phyloP scores from a whole-genome alignment of 2,113 vertebrate genomes.

The Tetraodon nigroviridis region DNA sequence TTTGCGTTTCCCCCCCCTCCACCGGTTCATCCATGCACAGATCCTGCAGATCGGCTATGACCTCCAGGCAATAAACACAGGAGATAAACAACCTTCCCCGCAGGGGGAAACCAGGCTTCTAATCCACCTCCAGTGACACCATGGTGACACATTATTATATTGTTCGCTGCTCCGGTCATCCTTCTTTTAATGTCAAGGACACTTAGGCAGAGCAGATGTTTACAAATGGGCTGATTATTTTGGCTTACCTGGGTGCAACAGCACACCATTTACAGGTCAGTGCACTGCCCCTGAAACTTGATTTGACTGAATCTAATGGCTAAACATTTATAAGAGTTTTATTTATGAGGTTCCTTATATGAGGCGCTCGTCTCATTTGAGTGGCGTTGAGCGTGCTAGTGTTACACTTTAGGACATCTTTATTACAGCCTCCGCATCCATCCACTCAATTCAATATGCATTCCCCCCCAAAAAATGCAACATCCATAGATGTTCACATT shows the following conservation, averaged over 20 bases:
- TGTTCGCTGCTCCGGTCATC: background rate
- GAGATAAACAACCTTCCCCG: background rate
- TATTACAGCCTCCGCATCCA: background rate
- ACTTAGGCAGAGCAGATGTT: background rate
- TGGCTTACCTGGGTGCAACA: too few relatives aligned
- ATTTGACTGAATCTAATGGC: too few relatives aligned
- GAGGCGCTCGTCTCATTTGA: too few relatives aligned
- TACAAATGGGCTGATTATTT: background rate
- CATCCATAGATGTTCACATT: slow-evolving; percentile 21
- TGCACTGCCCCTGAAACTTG: too few relatives aligned
- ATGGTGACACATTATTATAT: background rate
- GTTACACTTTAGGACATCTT: too few relatives aligned
- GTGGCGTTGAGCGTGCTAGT: too few relatives aligned
- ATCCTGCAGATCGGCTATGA: slow-evolving; percentile 7
- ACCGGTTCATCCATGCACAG: background rate
- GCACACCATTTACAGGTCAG: too few relatives aligned
- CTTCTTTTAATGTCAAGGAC: background rate
- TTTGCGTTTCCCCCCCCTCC: background rate
- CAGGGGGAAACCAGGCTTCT: background rate
- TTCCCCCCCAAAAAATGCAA: slow-evolving; percentile 18
- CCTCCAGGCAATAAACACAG: slow-evolving; percentile 6
- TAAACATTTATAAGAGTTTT: too few relatives aligned
- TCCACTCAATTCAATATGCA: slow-evolving; percentile 1
- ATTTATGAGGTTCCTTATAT: too few relatives aligned
- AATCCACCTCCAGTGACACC: too few relatives aligned